Evolutionary conservation across 2,888 invertebrate genomes (phyloP).

Genomic region (Clunio marinus): DNA sequence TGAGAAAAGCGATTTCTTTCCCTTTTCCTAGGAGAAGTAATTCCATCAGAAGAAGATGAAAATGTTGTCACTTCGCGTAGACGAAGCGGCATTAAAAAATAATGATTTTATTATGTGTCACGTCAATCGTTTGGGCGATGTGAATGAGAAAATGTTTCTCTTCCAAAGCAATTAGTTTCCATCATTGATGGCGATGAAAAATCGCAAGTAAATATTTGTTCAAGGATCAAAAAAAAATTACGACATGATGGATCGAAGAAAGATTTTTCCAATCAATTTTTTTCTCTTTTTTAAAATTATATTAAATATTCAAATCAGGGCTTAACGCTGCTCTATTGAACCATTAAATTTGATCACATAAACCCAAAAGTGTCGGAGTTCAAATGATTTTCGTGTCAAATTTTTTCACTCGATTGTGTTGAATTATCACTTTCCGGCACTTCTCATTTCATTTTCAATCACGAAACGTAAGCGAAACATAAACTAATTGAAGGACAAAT

Average conservation of each 20-base stretch:
- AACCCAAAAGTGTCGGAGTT: conserved; percentile 15
- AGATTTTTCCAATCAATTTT: conserved; percentile 20
- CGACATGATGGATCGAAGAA: not conserved
- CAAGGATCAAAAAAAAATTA: conserved; percentile 22
- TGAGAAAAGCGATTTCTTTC: too few relatives aligned
- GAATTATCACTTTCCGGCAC: not conserved
- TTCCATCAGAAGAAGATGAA: not conserved
- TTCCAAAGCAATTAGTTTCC: conserved; percentile 30
- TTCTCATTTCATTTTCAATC: not conserved
- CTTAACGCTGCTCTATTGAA: conserved; percentile 21
- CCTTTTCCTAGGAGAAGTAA: too few relatives aligned
- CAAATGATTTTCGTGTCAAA: not conserved
- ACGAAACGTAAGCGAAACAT: not conserved
- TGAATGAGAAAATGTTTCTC: not conserved
- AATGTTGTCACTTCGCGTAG: too few relatives aligned
- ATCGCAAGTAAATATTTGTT: conserved; percentile 33
- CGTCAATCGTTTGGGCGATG: conserved; percentile 1
- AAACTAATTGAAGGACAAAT: conserved; percentile 11
- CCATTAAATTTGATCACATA: conserved; percentile 14
- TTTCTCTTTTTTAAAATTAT: too few relatives aligned
- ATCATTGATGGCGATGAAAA: not conserved
- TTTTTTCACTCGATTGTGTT: not conserved
- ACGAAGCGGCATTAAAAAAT: too few relatives aligned
- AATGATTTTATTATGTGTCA: conserved; percentile 13
- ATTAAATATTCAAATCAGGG: conserved; percentile 31